Percentiles rank a stretch among this genome's conserved stretches.
These are phyloP conservation scores for Mythimna pallens DNA, from an alignment of 2,888 invertebrate genomes.

Conservation along the genomic window DNA sequence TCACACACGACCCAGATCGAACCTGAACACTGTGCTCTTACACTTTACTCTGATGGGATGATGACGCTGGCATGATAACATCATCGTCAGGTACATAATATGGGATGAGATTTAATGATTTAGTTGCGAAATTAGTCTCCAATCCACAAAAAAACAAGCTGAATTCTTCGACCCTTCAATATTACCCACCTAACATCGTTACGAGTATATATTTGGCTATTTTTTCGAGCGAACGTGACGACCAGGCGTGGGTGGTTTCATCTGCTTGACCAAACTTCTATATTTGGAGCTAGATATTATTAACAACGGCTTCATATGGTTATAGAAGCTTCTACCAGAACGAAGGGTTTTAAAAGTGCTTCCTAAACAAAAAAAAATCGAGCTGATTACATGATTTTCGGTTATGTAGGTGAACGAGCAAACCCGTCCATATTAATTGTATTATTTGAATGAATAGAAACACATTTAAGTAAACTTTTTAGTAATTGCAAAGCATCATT, in stretches of 20 bases:
- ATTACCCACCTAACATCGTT: slow-evolving; percentile 17
- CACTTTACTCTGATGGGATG: too few relatives aligned
- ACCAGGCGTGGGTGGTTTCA: slow-evolving; percentile 8
- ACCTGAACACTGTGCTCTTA: too few relatives aligned
- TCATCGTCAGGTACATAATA: too few relatives aligned
- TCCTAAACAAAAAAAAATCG: slow-evolving; percentile 26
- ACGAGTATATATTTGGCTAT: slow-evolving; percentile 38
- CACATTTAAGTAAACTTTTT: too few relatives aligned
- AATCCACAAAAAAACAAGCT: slow-evolving; percentile 7
- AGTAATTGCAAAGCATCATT: too few relatives aligned
- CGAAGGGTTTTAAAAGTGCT: slow-evolving; percentile 6
- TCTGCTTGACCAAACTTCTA: slow-evolving; percentile 51
- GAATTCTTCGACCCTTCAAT: slow-evolving; percentile 5
- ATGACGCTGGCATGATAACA: too few relatives aligned
- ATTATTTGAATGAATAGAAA: too few relatives aligned
- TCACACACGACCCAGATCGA: too few relatives aligned
- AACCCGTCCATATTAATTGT: too few relatives aligned
- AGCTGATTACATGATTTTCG: neutral
- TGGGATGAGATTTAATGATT: neutral
- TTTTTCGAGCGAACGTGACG: slow-evolving; percentile 49
- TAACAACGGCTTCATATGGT: slow-evolving; percentile 22
- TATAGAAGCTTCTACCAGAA: slow-evolving; percentile 7
- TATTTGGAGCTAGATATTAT: slow-evolving; percentile 46
- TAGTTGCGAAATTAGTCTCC: neutral
- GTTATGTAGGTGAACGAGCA: too few relatives aligned